Percentiles rank a stretch among this genome's conserved stretches.
Conservation (phyloP, 1,140 invertebrate species). For the Pinna nobilis region DNA sequence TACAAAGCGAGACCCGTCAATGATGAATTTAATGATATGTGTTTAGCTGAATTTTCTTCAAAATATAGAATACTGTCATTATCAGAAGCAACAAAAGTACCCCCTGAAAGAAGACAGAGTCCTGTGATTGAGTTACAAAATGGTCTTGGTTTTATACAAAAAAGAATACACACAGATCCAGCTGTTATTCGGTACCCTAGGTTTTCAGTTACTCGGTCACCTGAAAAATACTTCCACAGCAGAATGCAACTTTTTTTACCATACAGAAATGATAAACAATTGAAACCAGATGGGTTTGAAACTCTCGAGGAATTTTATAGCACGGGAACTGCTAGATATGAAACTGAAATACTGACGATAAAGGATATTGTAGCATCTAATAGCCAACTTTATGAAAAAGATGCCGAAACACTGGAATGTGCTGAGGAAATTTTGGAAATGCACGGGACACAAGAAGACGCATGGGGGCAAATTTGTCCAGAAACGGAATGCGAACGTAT, state of each 20-base stretch:
- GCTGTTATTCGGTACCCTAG: slow-evolving; percentile 34
- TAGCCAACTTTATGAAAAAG: background rate
- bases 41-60: slow-evolving; percentile 34
- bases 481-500: slow-evolving; percentile 20
- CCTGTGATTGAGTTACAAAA: slow-evolving; percentile 16
- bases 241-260: slow-evolving; percentile 36
- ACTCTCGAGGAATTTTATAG: slow-evolving; percentile 2
- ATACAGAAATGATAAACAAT: slow-evolving; percentile 19
- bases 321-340: background rate
- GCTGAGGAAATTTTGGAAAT: slow-evolving; percentile 13
- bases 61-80: slow-evolving; percentile 29
- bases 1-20: slow-evolving; percentile 25
- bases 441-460: background rate
- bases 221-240: slow-evolving; percentile 38
- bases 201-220: slow-evolving; percentile 20
- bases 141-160: slow-evolving; percentile 35
- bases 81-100: slow-evolving; percentile 17
- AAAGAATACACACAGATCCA: slow-evolving; percentile 21
- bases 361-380: slow-evolving; percentile 9
- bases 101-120: background rate
- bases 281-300: slow-evolving; percentile 8
- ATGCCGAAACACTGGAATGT: slow-evolving; percentile 11
- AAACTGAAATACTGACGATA: background rate
- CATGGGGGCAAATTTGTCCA: slow-evolving; percentile 7
- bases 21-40: slow-evolving; percentile 22